Evolutionary conservation across 2,888 invertebrate species (phyloP), one percentile per base, ranked within the genome.

Genomic region (Acleris holmiana): DNA sequence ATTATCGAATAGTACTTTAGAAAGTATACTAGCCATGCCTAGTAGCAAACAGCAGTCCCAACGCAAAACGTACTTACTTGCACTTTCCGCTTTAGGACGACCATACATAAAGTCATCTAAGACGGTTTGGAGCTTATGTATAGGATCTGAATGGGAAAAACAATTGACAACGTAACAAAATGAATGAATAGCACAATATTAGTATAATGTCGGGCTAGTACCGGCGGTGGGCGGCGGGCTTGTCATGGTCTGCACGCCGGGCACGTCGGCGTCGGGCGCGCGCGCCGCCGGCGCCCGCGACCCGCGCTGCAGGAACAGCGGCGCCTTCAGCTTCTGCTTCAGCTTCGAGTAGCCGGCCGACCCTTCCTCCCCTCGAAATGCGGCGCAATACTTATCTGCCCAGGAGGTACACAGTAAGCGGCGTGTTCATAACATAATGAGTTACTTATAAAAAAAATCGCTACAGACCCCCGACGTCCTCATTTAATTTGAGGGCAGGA

Each of bases 51-150:
- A 35, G 35, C 35, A 35, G 13, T 35, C 10, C 35, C 4, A 35
- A 4, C 35, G 8, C 13, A 35, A 17, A 47, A 47, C 7, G 17
- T n/a, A 55, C 53, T 58, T 58, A 58, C 35, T 13, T 35, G 35
- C 13, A 35, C 53, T 47, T 1, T 58, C 41, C 41, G 18, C 53
- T 25, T 41, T 29, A 23, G 15, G 25, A 19, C 18, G 13, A 10
- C 77, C 79, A 56, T 68, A 76, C 8, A 80, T 61, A 66, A 75
- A 73, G 17, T 68, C 56, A 23, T 71, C 55, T 5, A 79, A 55
- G 29, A 71, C 63, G 4, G 25, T 56, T 67, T 75, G 67, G 51
- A 72, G 70, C 8, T 40, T 21, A 7, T 62, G 59, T 60, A 73
- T 66, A 1, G 79, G 79, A 73, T 79, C 79, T 79, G 71, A 60